Conservation (phyloP, 1,140 invertebrate genomes). For the Bombyx mandarina region DNA sequence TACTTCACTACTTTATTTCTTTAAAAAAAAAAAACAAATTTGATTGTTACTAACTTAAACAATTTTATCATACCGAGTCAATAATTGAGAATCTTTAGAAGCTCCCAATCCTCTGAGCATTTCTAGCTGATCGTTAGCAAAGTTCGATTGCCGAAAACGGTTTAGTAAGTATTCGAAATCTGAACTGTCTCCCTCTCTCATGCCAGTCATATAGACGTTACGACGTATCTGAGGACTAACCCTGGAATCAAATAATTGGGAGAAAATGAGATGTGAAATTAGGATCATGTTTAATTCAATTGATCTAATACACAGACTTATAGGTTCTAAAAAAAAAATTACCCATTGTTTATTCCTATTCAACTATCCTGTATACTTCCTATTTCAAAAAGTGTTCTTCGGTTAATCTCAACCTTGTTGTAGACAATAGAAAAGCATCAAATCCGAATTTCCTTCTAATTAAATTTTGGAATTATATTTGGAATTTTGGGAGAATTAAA, state of each 20-base stretch:
- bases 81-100: constrained; percentile 34
- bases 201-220: constrained; percentile 71
- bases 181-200: constrained; percentile 62
- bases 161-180: constrained; percentile 73
- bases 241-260: constrained; percentile 23
- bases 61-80: constrained; percentile 26
- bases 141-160: constrained; percentile 62
- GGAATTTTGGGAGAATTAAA: too few species aligned
- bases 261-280: neutral
- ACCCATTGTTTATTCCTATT: constrained; percentile 12
- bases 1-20: too few species aligned
- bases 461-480: too few species aligned
- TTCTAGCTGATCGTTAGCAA: constrained; percentile 72
- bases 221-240: constrained; percentile 43
- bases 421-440: too few species aligned
- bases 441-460: too few species aligned
- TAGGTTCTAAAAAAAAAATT: neutral
- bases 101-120: constrained; percentile 74
- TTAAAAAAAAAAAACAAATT: neutral
- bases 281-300: neutral
- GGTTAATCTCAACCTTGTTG: too few species aligned
- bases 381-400: too few species aligned
- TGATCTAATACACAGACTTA: neutral
- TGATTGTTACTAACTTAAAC: neutral
- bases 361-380: constrained; percentile 19